These are phyloP conservation scores for Torymus tubicola DNA, from an alignment of 2,888 invertebrate genomes.

Conservation along the genomic window DNA sequence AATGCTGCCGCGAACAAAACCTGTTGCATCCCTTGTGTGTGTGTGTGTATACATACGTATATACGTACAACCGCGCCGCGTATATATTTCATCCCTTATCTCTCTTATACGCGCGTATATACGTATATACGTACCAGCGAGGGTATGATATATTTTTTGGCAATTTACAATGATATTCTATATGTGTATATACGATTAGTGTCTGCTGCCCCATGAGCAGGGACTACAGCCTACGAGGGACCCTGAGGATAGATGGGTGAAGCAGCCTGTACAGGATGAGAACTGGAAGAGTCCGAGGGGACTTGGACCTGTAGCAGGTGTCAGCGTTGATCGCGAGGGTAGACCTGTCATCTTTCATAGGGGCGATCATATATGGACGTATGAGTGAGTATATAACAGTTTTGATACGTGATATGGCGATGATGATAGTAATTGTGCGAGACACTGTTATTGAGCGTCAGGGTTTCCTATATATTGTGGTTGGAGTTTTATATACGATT, in stretches of 20 bases:
- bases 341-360: slow-evolving; percentile 92
- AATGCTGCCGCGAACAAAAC: no score
- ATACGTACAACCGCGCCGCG: no score
- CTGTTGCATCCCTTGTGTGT: no score
- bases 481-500: no score
- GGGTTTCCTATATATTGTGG: no score
- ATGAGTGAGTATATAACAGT: slow-evolving; percentile 78
- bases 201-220: slow-evolving; percentile 43
- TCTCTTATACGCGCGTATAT: no score
- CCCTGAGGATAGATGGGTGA: not conserved
- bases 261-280: slow-evolving; percentile 64
- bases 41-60: no score
- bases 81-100: no score
- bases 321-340: slow-evolving; percentile 88
- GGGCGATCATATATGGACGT: slow-evolving; percentile 87
- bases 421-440: no score
- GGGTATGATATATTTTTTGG: no score
- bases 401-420: not conserved
- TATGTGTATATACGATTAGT: slow-evolving; percentile 29
- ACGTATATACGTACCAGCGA: no score
- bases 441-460: no score
- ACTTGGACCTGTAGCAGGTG: slow-evolving; percentile 90
- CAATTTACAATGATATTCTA: not conserved
- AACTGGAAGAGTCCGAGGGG: slow-evolving; percentile 73
- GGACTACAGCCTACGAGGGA: not conserved